Percentiles rank a stretch among this genome's conserved stretches.
phyloP scores from a whole-genome alignment of 92 coral and sea anemone genomes.

The Parazoanthus darwini region DNA sequence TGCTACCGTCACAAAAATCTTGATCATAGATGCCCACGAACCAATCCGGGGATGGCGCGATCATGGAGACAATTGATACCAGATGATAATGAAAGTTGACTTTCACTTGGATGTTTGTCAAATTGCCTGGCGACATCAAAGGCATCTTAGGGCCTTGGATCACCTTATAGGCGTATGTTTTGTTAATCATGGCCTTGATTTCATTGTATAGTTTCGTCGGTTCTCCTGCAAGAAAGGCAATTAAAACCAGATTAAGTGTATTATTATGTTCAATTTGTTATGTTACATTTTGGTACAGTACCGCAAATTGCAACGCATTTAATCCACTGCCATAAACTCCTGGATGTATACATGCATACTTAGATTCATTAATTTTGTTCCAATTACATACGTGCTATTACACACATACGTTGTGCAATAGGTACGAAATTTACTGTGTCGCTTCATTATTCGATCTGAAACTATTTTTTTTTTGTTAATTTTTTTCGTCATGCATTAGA shows the following conservation, averaged over 20 bases:
- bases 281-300: too few species aligned
- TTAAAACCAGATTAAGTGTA: background rate
- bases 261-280: too few species aligned
- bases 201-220: conserved; percentile 37
- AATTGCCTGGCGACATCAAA: background rate
- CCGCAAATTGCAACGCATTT: too few species aligned
- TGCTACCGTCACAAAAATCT: conserved; percentile 45
- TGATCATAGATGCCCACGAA: conserved; percentile 52
- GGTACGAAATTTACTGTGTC: too few species aligned
- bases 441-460: too few species aligned
- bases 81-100: conserved; percentile 30
- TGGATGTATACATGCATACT: too few species aligned
- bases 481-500: too few species aligned
- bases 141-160: background rate
- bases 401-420: too few species aligned
- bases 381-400: too few species aligned
- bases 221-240: conserved; percentile 1
- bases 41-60: conserved; percentile 69
- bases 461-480: too few species aligned
- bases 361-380: too few species aligned
- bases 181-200: conserved; percentile 1
- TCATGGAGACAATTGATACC: conserved; percentile 56
- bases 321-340: too few species aligned
- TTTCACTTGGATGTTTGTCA: conserved; percentile 13
- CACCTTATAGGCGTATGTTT: conserved; percentile 3